These are phyloP conservation scores for Dryobota labecula DNA, from an alignment of 2,888 invertebrate genomes.

Conservation along the genomic window DNA sequence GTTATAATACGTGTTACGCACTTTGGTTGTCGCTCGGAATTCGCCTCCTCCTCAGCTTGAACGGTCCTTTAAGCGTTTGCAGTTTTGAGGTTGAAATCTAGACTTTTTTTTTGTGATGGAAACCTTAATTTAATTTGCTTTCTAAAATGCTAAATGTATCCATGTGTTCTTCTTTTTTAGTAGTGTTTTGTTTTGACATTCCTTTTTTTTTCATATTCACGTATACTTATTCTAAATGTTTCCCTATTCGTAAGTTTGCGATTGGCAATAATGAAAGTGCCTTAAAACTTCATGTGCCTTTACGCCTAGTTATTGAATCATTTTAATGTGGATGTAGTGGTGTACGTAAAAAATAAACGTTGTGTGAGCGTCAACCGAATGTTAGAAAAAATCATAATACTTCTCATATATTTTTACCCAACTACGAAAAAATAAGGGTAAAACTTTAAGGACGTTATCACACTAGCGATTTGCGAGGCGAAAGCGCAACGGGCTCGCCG, in stretches of 20 bases:
- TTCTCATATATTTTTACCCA: neutral
- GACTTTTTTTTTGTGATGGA: neutral
- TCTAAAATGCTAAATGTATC: neutral
- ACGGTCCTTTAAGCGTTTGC: too few species aligned
- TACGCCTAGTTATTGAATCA: neutral
- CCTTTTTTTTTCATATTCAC: neutral
- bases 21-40: too few species aligned
- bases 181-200: neutral
- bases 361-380: neutral
- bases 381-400: neutral
- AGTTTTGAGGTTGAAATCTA: neutral
- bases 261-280: slow-evolving; percentile 36
- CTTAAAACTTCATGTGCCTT: slow-evolving; percentile 55
- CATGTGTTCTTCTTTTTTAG: neutral
- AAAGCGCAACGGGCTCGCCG: too few species aligned
- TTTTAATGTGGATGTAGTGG: neutral
- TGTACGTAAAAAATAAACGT: neutral
- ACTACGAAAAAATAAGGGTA: neutral
- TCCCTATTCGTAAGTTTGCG: neutral
- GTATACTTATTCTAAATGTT: too few species aligned
- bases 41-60: neutral
- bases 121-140: neutral
- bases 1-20: too few species aligned
- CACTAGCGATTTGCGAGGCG: too few species aligned
- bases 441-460: too few species aligned